Evolutionary conservation across 64 coral and sea anemone species (phyloP).

Genomic region (Pocillopora verrucosa): DNA sequence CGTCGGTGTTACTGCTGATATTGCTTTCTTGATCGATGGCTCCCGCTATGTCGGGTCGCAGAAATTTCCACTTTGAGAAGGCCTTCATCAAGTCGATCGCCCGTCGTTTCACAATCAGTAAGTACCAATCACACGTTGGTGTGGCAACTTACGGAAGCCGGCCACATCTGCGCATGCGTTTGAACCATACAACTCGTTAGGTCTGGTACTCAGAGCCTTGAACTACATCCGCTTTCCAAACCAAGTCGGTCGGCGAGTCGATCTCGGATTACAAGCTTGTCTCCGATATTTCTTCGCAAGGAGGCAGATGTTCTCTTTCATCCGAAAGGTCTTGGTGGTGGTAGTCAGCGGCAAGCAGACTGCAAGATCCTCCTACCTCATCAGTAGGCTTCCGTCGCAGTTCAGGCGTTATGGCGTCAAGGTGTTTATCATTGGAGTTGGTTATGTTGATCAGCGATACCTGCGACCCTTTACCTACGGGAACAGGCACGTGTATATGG

Average conservation of each 20-base stretch:
- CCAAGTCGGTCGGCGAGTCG: conserved; percentile 23
- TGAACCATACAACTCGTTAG: conserved; percentile 29
- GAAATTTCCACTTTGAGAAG: conserved; percentile 68
- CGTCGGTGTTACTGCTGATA: conserved; percentile 45
- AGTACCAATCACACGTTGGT: conserved; percentile 51
- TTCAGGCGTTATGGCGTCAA: conserved; percentile 29
- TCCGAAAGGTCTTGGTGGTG: conserved; percentile 51
- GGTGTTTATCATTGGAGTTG: conserved; percentile 48
- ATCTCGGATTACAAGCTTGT: conserved; percentile 14
- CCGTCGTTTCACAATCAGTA: conserved; percentile 36
- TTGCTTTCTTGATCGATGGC: conserved; percentile 73
- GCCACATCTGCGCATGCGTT: conserved; percentile 25
- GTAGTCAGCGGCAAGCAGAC: conserved; percentile 53
- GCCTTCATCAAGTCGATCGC: conserved; percentile 50
- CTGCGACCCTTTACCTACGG: conserved; percentile 34
- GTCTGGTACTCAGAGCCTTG: neutral
- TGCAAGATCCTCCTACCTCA: neutral
- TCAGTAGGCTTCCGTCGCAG: conserved; percentile 5
- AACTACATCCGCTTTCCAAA: conserved; percentile 48
- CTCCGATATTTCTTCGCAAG: conserved; percentile 23
- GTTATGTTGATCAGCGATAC: conserved; percentile 13
- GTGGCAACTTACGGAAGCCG: conserved; percentile 46
- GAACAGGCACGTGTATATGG: conserved; percentile 48
- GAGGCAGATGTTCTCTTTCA: conserved; percentile 7
- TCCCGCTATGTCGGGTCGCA: conserved; percentile 47